Evolutionary conservation across 1,140 invertebrate species (phyloP).

Genomic region (Lerema accius): DNA sequence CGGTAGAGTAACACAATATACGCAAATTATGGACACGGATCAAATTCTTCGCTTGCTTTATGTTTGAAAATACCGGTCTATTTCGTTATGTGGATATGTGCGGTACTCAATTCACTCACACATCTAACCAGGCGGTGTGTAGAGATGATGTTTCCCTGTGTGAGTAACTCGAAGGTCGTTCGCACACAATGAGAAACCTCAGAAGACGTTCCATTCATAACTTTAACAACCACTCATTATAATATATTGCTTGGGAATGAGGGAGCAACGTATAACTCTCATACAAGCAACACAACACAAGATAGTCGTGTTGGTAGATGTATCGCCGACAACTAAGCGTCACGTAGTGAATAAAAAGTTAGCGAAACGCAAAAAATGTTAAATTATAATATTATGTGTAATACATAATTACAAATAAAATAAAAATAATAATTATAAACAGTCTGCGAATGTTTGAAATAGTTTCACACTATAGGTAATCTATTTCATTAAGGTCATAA

Average conservation of each 20-base stretch:
- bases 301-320: not conserved
- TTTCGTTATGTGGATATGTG: slow-evolving; percentile 18
- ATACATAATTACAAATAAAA: too few species aligned
- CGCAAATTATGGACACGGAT: slow-evolving; percentile 29
- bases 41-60: slow-evolving; percentile 24
- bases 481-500: too few species aligned
- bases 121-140: slow-evolving; percentile 8
- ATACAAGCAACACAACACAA: not conserved
- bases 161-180: slow-evolving; percentile 34
- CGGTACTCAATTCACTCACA: slow-evolving; percentile 15
- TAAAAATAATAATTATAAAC: too few species aligned
- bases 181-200: slow-evolving; percentile 49
- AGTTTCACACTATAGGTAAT: too few species aligned
- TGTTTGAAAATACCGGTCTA: slow-evolving; percentile 33
- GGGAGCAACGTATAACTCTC: slow-evolving; percentile 19
- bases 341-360: not conserved
- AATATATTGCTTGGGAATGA: slow-evolving; percentile 38
- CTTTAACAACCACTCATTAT: slow-evolving; percentile 73
- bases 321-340: not conserved
- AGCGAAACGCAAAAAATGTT: too few species aligned
- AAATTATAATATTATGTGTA: too few species aligned
- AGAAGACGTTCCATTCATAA: slow-evolving; percentile 71
- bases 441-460: too few species aligned
- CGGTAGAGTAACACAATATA: slow-evolving; percentile 23
- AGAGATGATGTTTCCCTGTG: slow-evolving; percentile 10